Percentiles rank a stretch among this genome's conserved stretches.
phyloP scores from a whole-genome alignment of 2,888 invertebrate species.

The Eupithecia centaureata region DNA sequence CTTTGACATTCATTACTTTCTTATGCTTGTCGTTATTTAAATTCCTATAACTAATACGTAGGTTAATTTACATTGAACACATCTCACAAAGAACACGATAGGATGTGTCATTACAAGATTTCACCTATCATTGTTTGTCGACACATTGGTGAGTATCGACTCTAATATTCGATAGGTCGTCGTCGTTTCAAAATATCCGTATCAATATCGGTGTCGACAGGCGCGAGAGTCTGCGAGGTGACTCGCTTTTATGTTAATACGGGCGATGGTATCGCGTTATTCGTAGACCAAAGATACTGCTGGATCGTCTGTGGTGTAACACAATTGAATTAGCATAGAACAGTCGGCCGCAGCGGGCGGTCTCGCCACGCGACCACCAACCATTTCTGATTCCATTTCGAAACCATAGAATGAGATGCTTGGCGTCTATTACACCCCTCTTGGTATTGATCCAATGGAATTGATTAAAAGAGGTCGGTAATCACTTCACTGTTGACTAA shows the following conservation, averaged over 20 bases:
- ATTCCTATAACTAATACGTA: neutral
- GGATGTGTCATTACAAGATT: conserved; percentile 11
- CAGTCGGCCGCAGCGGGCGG: conserved; percentile 75
- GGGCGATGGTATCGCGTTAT: conserved; percentile 74
- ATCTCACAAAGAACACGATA: conserved; percentile 25
- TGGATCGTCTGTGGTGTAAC: conserved; percentile 52
- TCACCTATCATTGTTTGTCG: conserved; percentile 35
- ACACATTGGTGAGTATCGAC: conserved; percentile 27
- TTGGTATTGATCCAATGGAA: conserved; percentile 17
- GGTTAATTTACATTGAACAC: conserved; percentile 24
- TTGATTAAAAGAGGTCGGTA: conserved; percentile 11
- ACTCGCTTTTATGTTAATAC: conserved; percentile 83
- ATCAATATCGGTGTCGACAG: conserved; percentile 66
- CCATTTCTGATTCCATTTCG: conserved; percentile 38
- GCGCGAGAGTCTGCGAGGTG: conserved; percentile 63
- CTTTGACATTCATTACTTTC: neutral
- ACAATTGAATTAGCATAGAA: conserved; percentile 84
- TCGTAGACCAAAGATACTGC: conserved; percentile 45
- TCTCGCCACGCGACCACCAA: conserved; percentile 78
- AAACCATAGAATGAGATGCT: conserved; percentile 27
- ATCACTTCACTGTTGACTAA: conserved; percentile 4
- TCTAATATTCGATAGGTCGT: too few species aligned
- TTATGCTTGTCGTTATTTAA: neutral
- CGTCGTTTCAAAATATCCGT: conserved; percentile 46
- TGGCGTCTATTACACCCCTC: conserved; percentile 16